Evolutionary conservation across 1,140 invertebrate genomes (phyloP).

Genomic region (Halesus radiatus): DNA sequence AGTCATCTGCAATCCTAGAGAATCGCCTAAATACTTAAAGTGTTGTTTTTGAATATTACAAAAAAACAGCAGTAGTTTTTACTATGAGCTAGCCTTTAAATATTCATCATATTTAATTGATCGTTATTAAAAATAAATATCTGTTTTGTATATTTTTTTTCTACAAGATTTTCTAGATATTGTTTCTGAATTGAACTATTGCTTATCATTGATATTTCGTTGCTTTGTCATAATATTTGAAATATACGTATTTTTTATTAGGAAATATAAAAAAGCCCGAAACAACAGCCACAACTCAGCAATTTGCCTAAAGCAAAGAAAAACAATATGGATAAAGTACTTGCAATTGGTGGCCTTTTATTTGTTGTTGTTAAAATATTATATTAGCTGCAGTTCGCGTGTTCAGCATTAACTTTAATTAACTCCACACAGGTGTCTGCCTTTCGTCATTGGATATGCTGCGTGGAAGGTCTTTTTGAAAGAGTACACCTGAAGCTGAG

Average conservation of each 20-base stretch:
- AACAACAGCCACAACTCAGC: too few species aligned
- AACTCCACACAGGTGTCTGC: too few species aligned
- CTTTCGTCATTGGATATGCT: too few species aligned
- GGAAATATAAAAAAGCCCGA: too few species aligned
- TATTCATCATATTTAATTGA: neutral
- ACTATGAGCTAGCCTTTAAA: neutral
- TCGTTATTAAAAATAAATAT: neutral
- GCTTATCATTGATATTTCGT: constrained; percentile 32
- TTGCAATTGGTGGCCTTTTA: too few species aligned
- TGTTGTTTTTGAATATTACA: constrained; percentile 1
- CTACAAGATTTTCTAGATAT: neutral
- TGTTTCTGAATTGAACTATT: constrained; percentile 13
- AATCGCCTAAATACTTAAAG: neutral
- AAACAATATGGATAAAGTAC: too few species aligned
- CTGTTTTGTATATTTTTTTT: neutral
- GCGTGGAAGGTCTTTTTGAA: too few species aligned
- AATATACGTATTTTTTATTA: neutral
- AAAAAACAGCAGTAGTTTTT: neutral
- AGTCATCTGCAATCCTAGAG: neutral
- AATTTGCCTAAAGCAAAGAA: too few species aligned
- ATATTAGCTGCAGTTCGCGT: too few species aligned
- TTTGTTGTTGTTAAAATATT: too few species aligned
- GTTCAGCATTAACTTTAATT: too few species aligned
- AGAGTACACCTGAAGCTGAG: too few species aligned
- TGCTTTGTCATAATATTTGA: constrained; percentile 28